Evolutionary conservation across 2,113 vertebrate genomes (phyloP), one percentile per base, ranked within the genome.

Genomic region (Chascanopsetta lugubris): DNA sequence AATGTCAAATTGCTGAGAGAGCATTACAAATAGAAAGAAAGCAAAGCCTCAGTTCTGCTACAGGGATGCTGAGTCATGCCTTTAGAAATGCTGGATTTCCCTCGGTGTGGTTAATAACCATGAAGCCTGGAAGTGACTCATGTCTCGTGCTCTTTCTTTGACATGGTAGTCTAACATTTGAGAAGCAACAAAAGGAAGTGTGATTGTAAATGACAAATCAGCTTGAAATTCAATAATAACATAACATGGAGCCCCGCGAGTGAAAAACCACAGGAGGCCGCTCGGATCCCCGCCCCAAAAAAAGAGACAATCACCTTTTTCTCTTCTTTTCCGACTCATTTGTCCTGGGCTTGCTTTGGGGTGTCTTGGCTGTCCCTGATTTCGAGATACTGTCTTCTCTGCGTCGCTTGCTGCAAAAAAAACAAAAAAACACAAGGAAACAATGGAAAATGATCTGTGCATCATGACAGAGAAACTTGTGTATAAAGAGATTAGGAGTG

Each of bases 241-340:
- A 13, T 9, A 9, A 8, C 9, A 36, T 51, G 40, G 32, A 42
- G 24, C 17, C 6, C 29, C n/a, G n/a, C n/a, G n/a, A n/a, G n/a
- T n/a, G 32, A 29, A 60, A 18, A 71, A 11, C 9, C 61, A 11
- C 6, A 25, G 32, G 6, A 47, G 15, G 6, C 6, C 12, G 29
- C 13, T 80, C 46, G 1, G 3, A 38, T 8, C 32, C 34, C n/a
- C n/a, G n/a, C n/a, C n/a, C n/a, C n/a, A n/a, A n/a, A n/a, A 22
- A 26, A 50, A 45, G 25, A 40, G 6, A 88, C 89, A 90, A 93
- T 95, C 93, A 99, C 97, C 97, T 98, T 95, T 99, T 99, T 88
- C 97, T 96, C 93, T 96, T 99, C 89, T 92, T 94, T 89, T 98
- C 97, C 9, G 94, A 91, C 83, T 98, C 96, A 77, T 87, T 95